Evolutionary conservation across 2,113 vertebrate genomes (phyloP), one percentile per base, ranked within the genome.

Genomic region (Hemiprocne comata): DNA sequence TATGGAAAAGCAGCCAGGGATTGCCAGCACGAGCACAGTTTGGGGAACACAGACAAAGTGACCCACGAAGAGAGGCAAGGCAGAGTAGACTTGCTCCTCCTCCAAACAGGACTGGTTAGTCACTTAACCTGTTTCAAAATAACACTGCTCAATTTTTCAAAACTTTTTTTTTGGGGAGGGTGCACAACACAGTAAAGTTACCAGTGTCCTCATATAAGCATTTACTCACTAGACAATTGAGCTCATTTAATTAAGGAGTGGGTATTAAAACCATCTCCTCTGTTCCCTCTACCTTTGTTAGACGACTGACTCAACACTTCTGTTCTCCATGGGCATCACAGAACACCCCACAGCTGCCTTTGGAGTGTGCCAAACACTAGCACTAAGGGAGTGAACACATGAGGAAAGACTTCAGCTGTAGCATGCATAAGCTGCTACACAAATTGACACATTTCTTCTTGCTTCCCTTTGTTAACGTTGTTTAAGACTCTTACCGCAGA

Each of bases 351-450:
- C 1, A 2, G 55, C 12, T 36, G 66, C 44, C 73, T 87, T n/a
- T 11, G 11, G 31, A 65, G 11, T 0, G 3, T 13, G 17, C 34
- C 42, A 65, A 44, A 26, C 29, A 50, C 28, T 25, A n/a, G 34
- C 1, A 1, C 70, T 33, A 53, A 11, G 19, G 21, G 24, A 53
- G 20, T 0, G 11, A 83, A 66, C 1, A 11, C 2, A 0, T 17
- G 24, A 79, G 75, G 42, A 58, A 33, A 54, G 31, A 13, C 18
- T 55, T 26, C 64, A 65, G n/a, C 83, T 73, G 31, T 5, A 51
- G 33, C 23, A 50, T 1, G 5, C 11, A 42, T 2, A 2, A 67
- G 23, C 29, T 48, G 62, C 57, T 54, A 36, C 0, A 3, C 19
- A 46, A 75, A 42, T 4, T 24, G 50, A 4, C 6, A 5, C 9